Evolutionary conservation across 2,888 invertebrate genomes (phyloP).

Genomic region (Liopterus haemorrhoidalis): DNA sequence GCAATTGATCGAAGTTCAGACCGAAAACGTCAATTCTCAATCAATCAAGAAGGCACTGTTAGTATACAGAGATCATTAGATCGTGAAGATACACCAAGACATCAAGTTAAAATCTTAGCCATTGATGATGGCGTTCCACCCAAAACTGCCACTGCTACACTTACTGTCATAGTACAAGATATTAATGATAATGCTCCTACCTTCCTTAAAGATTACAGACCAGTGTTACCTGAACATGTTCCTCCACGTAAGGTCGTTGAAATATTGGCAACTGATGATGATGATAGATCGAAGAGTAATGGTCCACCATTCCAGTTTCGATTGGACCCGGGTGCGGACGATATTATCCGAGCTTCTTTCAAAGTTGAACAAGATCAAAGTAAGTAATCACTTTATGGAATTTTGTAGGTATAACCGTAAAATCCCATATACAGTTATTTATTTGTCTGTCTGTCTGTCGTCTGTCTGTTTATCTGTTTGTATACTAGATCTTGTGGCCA

Average conservation of each 20-base stretch:
- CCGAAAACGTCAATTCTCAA: conserved; percentile 87
- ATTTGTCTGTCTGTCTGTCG: background rate
- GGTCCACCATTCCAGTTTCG: conserved; percentile 95
- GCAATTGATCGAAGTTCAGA: conserved; percentile 90
- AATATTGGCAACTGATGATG: conserved; percentile 88
- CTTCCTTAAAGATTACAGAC: conserved; percentile 86
- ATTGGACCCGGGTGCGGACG: conserved; percentile 88
- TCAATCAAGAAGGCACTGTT: conserved; percentile 91
- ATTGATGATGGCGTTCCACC: conserved; percentile 92
- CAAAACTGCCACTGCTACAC: conserved; percentile 86
- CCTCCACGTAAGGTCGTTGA: conserved; percentile 88
- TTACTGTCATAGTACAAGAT: conserved; percentile 91
- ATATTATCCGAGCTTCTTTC: conserved; percentile 88
- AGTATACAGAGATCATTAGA: conserved; percentile 89
- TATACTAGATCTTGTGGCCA: background rate
- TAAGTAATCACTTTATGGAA: too few relatives aligned
- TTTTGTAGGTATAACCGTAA: too few relatives aligned
- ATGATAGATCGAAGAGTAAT: conserved; percentile 88
- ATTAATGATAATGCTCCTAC: conserved; percentile 94
- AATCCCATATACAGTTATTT: conserved; percentile 1
- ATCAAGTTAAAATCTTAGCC: conserved; percentile 93
- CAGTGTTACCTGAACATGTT: conserved; percentile 88
- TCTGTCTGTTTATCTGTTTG: background rate
- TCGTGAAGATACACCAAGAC: conserved; percentile 89
- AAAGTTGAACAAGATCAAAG: conserved; percentile 95